phyloP scores from a whole-genome alignment of 2,113 vertebrate species.

The Chionodraco myersi region DNA sequence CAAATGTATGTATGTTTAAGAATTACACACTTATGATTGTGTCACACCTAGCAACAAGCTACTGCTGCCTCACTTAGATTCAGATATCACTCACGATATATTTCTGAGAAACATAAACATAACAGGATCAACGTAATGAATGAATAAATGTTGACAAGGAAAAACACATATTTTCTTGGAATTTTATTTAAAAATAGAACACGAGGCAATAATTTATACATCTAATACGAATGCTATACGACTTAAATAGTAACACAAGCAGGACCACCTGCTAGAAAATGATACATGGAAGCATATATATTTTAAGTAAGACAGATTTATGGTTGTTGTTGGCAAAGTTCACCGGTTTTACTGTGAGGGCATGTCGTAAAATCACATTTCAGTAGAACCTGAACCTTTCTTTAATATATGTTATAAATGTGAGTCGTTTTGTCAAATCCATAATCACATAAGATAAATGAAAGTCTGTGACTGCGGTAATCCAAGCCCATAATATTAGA shows the following conservation, averaged over 20 bases:
- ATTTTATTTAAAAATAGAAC: neutral
- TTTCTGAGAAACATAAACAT: neutral
- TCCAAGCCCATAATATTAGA: neutral
- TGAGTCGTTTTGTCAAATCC: too few species aligned
- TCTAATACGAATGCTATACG: neutral
- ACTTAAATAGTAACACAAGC: neutral
- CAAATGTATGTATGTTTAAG: conserved; percentile 36
- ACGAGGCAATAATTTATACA: too few species aligned
- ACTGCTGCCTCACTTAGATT: neutral
- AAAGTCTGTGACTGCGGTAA: neutral
- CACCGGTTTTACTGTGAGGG: conserved; percentile 31
- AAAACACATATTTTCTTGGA: neutral
- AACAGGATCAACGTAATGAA: neutral
- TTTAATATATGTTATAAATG: neutral
- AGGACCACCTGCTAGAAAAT: neutral
- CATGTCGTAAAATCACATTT: conserved; percentile 3
- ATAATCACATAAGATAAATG: neutral
- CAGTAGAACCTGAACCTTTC: neutral
- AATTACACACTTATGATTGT: conserved; percentile 6
- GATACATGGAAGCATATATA: conserved; percentile 24
- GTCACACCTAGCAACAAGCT: conserved; percentile 15
- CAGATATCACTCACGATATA: neutral
- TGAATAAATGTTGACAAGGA: neutral
- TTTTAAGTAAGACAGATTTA: conserved; percentile 58
- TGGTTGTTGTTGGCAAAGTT: conserved; percentile 57